Evolutionary conservation across 2,113 vertebrate genomes (phyloP), one percentile per base, ranked within the genome.

Genomic region (Malurus melanocephalus): DNA sequence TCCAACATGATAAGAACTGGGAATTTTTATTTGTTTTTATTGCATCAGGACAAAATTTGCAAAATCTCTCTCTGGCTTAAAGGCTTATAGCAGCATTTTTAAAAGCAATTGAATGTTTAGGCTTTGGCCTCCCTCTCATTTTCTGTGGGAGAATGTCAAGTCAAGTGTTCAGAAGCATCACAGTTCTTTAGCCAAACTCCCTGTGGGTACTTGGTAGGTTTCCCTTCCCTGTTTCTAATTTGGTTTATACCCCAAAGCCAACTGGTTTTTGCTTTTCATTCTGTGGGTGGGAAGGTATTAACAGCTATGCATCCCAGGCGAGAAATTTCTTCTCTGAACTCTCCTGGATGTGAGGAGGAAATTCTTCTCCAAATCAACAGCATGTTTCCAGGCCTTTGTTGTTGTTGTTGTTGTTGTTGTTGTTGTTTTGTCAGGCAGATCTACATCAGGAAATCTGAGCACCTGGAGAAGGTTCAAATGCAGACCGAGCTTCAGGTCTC

Each of bases 171-270:
- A 91, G 94, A 84, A 89, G 60, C 76, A 87, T 85, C 78, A 46
- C 32, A 57, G 92, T 76, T 68, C 89, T 87, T 89, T 48, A 81
- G 92, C 93, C 90, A 89, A 74, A 86, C 65, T 83, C 80, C 80
- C 86, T 67, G 60, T 86, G 80, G 76, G 73, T 71, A 80, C 46
- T 65, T 53, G 76, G 68, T 80, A 91, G 66, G 69, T 68, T 93
- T 94, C 68, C 72, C 57, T 78, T 85, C 73, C 53, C 85, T 86
- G 57, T 64, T 95, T 91, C 86, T 88, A 85, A 60, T 92, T 88
- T 78, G 66, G 62, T 88, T 92, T 89, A 78, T 77, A 91, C 69
- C 46, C 73, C 46, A 88, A 90, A 95, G 86, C 74, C 46, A 81
- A 67, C 51, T 45, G 55, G 12, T 46, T 87, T 90, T 89, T 52